phyloP scores from a whole-genome alignment of 37 sponge, comb jelly and placozoan species.

The Hormiphora californensis region DNA sequence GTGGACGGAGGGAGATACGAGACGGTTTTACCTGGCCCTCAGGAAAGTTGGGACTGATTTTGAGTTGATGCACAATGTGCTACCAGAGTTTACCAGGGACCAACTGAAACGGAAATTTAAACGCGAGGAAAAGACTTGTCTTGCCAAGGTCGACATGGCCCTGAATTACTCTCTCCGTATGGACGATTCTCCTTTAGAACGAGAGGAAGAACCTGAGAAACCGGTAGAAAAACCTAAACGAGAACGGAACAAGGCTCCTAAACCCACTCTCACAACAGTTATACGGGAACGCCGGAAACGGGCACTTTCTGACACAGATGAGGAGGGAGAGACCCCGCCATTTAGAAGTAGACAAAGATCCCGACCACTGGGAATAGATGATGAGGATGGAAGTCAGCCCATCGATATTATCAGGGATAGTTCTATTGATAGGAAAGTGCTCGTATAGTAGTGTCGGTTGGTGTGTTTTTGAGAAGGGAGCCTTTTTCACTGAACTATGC shows the following conservation, averaged over 20 bases:
- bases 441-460: too few relatives aligned
- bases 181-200: conserved; percentile 5
- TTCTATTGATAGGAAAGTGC: too few relatives aligned
- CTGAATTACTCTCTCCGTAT: conserved; percentile 18
- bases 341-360: background rate
- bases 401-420: background rate
- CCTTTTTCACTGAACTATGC: too few relatives aligned
- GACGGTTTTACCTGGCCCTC: conserved; percentile 21
- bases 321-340: background rate
- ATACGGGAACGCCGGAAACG: background rate
- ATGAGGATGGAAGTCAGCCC: background rate
- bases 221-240: background rate
- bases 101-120: conserved; percentile 40
- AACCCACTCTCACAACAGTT: background rate
- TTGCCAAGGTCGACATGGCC: conserved; percentile 20
- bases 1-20: background rate
- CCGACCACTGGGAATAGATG: conserved; percentile 6
- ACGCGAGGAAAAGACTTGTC: conserved; percentile 25
- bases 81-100: conserved; percentile 36
- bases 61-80: conserved; percentile 10
- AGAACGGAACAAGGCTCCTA: background rate
- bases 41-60: conserved; percentile 52
- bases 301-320: background rate
- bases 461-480: too few relatives aligned
- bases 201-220: background rate